Evolutionary conservation across 2,113 vertebrate genomes (phyloP).

Genomic region (Orientallactaga bullata): DNA sequence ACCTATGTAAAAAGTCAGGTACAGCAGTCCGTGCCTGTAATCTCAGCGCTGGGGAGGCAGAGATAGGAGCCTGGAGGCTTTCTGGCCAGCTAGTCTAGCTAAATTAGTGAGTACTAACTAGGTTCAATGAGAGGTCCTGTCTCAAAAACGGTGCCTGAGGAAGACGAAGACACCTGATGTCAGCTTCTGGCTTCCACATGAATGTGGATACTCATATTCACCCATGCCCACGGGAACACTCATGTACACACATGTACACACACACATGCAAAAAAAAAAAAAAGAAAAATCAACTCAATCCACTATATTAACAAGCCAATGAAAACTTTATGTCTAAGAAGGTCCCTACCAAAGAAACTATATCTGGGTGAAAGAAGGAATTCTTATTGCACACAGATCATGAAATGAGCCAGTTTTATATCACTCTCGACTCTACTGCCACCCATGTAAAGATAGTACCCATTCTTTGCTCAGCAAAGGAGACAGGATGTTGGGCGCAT

Average conservation of each 20-base stretch:
- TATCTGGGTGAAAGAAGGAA: neutral
- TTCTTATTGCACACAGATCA: neutral
- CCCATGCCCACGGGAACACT: neutral
- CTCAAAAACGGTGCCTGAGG: no score
- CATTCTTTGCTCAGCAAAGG: neutral
- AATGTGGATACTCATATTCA: neutral
- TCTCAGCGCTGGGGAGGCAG: neutral
- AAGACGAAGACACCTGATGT: neutral
- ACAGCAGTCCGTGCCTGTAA: no score
- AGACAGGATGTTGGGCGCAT: neutral
- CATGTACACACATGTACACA: neutral
- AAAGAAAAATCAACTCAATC: neutral
- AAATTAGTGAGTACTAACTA: neutral
- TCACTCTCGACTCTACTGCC: neutral
- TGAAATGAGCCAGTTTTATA: neutral
- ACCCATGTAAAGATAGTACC: neutral
- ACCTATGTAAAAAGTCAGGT: neutral
- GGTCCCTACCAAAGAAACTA: neutral
- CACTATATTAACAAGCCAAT: neutral
- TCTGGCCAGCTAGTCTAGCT: no score
- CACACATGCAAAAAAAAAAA: neutral
- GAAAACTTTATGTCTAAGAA: neutral
- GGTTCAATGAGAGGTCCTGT: neutral
- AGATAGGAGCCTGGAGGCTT: neutral
- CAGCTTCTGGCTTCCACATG: neutral